phyloP scores from a whole-genome alignment of 2,797 vertebrate species.

The Leuciscus waleckii region DNA sequence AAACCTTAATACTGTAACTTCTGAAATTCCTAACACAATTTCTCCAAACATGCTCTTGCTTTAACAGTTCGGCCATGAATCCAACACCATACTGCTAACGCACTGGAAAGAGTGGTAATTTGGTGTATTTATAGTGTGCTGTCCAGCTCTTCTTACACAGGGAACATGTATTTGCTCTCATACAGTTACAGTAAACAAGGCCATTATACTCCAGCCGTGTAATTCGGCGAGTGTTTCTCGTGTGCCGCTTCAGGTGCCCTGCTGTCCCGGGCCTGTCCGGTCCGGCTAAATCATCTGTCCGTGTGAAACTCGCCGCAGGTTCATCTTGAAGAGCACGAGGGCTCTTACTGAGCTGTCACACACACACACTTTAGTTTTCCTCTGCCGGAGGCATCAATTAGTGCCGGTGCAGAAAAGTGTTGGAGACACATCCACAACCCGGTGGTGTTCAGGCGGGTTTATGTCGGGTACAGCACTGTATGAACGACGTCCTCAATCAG shows the following conservation, averaged over 20 bases:
- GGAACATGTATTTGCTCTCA: neutral
- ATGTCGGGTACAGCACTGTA: conserved; percentile 58
- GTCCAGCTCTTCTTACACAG: neutral
- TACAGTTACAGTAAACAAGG: conserved; percentile 10
- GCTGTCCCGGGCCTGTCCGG: conserved; percentile 64
- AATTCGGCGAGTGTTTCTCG: conserved; percentile 60
- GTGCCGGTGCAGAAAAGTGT: conserved; percentile 56
- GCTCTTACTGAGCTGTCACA: conserved; percentile 60
- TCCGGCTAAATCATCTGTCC: conserved; percentile 60
- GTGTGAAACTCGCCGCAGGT: conserved; percentile 63
- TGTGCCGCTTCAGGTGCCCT: conserved; percentile 38
- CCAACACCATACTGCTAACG: no score
- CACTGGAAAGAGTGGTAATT: neutral
- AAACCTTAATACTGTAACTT: neutral
- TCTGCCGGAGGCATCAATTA: conserved; percentile 70
- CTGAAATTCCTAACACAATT: neutral
- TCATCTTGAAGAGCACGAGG: conserved; percentile 58
- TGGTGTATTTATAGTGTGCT: neutral
- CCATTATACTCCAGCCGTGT: conserved; percentile 3
- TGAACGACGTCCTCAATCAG: conserved; percentile 56
- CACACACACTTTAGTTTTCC: conserved; percentile 59
- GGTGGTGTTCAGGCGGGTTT: conserved; percentile 61
- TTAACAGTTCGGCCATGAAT: neutral
- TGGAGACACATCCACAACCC: conserved; percentile 65
- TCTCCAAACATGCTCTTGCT: neutral